Base-by-base conservation (phyloP, 2,797 vertebrate genomes). In the Hypotaenidia philippensis region DNA sequence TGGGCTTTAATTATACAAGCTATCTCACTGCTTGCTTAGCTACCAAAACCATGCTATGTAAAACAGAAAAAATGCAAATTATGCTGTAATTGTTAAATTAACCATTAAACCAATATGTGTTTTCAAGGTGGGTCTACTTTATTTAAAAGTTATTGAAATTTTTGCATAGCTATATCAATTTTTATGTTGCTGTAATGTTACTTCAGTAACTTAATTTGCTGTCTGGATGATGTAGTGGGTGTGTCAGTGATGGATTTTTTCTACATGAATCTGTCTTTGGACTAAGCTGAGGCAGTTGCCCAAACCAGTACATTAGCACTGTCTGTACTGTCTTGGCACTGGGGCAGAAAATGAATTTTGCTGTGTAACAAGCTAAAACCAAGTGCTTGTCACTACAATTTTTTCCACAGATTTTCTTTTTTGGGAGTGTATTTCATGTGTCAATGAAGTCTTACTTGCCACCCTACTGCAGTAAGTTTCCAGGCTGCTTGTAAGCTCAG, bases 321-420 rank as follows among this genome's bases (percentile, higher is more conserved):
- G 31, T 53, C 71, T 91, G 49, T 70, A 89, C 25, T 86, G 50
- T 87, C 77, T 91, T 87, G 83, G 70, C 65, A 84, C 5, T 94
- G 92, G 91, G 61, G n/a, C 77, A 89, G 63, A 70, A 93, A 90
- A 92, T 76, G 90, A 92, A 95, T 94, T 92, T 90, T 44, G 27
- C 69, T 92, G 53, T 36, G 45, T 79, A 93, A 93, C 4, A 64
- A 93, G 63, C 76, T 89, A 83, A 81, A 71, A 65, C 11, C 11
- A 86, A 87, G 96, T 79, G 40, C 68, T 74, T 82, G 52, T 74
- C 60, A 75, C 31, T 53, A 49, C 8, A 31, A 34, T 83, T 95
- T 97, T 97, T 79, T 74, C 29, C 56, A 70, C 44, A 53, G 14
- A 79, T 53, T 74, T 87, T 84, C 69, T 80, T 60, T 68, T 66